Evolutionary conservation across 2,113 vertebrate genomes (phyloP).

Genomic region (Chroicocephalus ridibundus): DNA sequence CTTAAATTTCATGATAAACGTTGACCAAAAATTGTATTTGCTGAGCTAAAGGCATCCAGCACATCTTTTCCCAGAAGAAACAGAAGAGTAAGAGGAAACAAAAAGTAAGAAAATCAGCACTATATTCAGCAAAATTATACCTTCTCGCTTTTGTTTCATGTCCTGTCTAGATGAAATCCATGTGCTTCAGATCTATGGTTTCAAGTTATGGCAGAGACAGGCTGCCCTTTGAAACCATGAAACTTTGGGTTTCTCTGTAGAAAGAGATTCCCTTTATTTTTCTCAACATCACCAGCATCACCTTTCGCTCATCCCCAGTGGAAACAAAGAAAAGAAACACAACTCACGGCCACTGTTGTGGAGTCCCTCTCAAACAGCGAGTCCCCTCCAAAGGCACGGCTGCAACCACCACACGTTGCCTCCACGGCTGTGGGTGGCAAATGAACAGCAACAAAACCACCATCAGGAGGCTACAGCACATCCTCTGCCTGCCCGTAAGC

Average conservation of each 20-base stretch:
- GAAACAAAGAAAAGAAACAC: neutral
- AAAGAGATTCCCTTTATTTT: neutral
- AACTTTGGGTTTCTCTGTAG: neutral
- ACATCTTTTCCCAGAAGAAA: neutral
- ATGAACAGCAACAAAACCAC: neutral
- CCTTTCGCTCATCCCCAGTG: neutral
- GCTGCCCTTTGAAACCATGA: neutral
- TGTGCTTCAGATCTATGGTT: neutral
- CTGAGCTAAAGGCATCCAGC: neutral
- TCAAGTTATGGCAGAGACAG: neutral
- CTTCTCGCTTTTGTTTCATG: neutral
- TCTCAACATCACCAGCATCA: neutral
- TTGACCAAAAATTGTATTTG: neutral
- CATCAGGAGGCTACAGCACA: neutral
- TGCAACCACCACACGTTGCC: neutral
- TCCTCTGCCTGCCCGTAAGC: neutral
- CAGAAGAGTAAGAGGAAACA: neutral
- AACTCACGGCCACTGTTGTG: fast-evolving
- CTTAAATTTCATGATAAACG: neutral
- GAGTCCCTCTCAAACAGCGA: neutral
- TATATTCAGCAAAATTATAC: neutral
- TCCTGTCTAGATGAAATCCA: neutral
- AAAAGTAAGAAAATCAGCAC: neutral
- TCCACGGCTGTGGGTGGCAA: fast-evolving
- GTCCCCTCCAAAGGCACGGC: neutral